Conservation (phyloP, 2,113 vertebrate genomes). For the Eulacestoma nigropectus region DNA sequence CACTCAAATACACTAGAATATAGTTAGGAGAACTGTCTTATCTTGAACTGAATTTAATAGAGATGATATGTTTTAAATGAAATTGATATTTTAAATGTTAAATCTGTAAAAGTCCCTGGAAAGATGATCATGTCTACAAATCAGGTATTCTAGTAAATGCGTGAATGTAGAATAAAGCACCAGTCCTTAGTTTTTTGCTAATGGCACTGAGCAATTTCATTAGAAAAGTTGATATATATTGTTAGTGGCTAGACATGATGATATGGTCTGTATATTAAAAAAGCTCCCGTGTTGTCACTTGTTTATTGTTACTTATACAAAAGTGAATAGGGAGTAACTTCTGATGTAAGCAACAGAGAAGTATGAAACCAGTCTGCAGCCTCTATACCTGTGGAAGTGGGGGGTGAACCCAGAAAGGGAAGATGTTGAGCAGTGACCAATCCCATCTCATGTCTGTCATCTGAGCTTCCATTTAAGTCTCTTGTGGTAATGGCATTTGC, state of each 20-base stretch:
- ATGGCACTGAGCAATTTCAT: neutral
- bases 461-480: neutral
- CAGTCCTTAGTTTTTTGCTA: neutral
- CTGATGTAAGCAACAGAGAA: neutral
- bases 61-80: neutral
- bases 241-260: neutral
- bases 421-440: neutral
- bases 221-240: neutral
- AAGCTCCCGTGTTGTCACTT: neutral
- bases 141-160: neutral
- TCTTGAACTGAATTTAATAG: neutral
- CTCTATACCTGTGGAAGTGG: accelerated
- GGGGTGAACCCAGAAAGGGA: neutral
- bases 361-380: neutral
- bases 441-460: neutral
- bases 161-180: neutral
- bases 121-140: neutral
- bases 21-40: neutral
- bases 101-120: neutral
- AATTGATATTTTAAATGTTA: neutral
- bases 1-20: neutral
- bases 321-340: neutral
- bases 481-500: neutral
- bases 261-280: neutral
- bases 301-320: neutral